phyloP scores from a whole-genome alignment of 2,888 invertebrate species.

The Chydorus sphaericus region DNA sequence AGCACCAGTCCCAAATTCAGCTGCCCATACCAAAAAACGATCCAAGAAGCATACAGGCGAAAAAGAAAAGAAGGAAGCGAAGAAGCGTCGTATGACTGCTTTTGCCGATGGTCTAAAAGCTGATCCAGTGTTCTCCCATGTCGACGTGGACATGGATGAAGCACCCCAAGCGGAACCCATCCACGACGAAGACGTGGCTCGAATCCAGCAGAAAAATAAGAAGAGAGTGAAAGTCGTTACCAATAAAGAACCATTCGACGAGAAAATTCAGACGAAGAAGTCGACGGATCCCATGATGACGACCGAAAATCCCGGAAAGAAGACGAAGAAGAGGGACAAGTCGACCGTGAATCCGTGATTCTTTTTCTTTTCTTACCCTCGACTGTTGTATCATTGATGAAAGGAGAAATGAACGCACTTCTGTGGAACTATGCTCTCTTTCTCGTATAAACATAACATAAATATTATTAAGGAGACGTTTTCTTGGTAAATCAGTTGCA shows the following conservation, averaged over 20 bases:
- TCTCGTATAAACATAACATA: too few species aligned
- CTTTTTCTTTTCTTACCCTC: too few species aligned
- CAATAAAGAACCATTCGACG: not conserved
- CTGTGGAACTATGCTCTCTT: too few species aligned
- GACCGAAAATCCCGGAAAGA: not conserved
- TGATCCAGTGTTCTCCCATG: constrained; percentile 24
- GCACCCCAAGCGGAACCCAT: not conserved
- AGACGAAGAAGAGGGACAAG: not conserved
- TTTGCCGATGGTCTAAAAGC: constrained; percentile 35
- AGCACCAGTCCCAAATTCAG: not conserved
- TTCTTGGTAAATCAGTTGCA: too few species aligned
- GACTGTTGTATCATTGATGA: too few species aligned
- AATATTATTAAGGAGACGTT: too few species aligned
- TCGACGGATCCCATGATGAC: not conserved
- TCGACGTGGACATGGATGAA: not conserved
- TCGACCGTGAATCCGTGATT: too few species aligned
- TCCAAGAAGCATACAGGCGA: constrained; percentile 28
- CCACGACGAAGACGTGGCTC: not conserved
- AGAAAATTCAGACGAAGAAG: not conserved
- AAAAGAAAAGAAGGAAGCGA: constrained; percentile 35
- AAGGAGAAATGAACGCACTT: too few species aligned
- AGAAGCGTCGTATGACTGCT: constrained; percentile 31
- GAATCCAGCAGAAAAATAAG: not conserved
- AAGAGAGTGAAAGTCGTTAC: not conserved
- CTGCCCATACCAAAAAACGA: constrained; percentile 18